Conservation (phyloP, 2,113 vertebrate species). For the Camarhynchus parvulus region DNA sequence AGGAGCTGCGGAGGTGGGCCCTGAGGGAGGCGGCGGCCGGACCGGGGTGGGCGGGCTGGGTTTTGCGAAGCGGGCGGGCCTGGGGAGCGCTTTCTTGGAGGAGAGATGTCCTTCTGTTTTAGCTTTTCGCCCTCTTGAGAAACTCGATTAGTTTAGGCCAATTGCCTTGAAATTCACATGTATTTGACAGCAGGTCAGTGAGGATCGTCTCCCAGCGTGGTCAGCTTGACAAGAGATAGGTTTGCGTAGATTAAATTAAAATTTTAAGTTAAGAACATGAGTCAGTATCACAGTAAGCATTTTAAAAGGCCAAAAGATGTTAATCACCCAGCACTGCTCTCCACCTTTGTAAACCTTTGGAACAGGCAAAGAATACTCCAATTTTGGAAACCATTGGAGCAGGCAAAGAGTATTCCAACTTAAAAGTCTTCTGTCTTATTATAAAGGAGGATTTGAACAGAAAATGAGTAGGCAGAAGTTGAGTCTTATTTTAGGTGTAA, state of each 20-base stretch:
- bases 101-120: fast-evolving
- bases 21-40: not conserved
- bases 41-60: not conserved
- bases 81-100: fast-evolving
- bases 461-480: not conserved
- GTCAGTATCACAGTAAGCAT: not conserved
- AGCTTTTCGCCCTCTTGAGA: not conserved
- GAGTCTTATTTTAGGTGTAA: not conserved
- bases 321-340: not conserved
- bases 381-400: not conserved
- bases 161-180: fast-evolving
- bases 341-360: not conserved
- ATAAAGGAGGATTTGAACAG: not conserved
- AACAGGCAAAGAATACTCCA: not conserved
- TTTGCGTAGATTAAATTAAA: not conserved
- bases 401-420: not conserved
- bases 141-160: not conserved
- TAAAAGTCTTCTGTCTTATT: fast-evolving
- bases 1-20: slow-evolving; percentile 85
- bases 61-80: not conserved
- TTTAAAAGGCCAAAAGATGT: not conserved
- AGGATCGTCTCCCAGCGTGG: fast-evolving
- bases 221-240: not conserved
- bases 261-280: not conserved
- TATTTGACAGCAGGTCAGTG: fast-evolving